Evolutionary conservation across 2,888 invertebrate genomes (phyloP).

Genomic region (Drosophila anomalipes): DNA sequence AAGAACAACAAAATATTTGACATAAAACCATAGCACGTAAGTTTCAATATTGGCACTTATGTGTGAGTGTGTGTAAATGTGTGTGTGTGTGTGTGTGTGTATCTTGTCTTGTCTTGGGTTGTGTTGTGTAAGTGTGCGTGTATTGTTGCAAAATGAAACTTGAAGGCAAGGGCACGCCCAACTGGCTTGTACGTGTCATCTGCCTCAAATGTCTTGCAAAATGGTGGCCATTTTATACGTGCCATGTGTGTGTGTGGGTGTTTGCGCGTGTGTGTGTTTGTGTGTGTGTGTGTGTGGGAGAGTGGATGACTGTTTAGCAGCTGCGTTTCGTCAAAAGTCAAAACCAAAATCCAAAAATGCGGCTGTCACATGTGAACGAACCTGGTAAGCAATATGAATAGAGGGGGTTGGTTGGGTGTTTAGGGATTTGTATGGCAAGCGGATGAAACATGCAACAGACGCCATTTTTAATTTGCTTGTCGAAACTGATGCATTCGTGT

Average conservation of each 20-base stretch:
- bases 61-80: constrained; percentile 5
- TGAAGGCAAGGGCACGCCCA: constrained; percentile 42
- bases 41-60: constrained; percentile 62
- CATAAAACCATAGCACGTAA: constrained; percentile 64
- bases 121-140: constrained; percentile 7
- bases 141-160: constrained; percentile 50
- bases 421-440: constrained; percentile 21
- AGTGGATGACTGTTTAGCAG: constrained; percentile 53
- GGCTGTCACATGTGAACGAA: constrained; percentile 26
- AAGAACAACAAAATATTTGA: constrained; percentile 65
- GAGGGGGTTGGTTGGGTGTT: no score
- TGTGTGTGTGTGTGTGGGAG: constrained; percentile 4
- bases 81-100: constrained; percentile 6
- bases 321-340: constrained; percentile 68
- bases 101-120: constrained; percentile 21
- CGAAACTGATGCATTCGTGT: constrained; percentile 48
- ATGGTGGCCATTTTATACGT: constrained; percentile 55
- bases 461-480: constrained; percentile 74
- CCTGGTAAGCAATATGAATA: not conserved
- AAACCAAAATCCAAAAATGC: constrained; percentile 58
- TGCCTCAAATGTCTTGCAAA: constrained; percentile 69
- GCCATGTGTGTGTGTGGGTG: not conserved
- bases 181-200: constrained; percentile 67
- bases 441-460: constrained; percentile 67
- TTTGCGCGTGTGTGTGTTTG: not conserved